These are phyloP conservation scores for Borostomias antarcticus DNA, from an alignment of 2,797 vertebrate species.

Conservation along the genomic window DNA sequence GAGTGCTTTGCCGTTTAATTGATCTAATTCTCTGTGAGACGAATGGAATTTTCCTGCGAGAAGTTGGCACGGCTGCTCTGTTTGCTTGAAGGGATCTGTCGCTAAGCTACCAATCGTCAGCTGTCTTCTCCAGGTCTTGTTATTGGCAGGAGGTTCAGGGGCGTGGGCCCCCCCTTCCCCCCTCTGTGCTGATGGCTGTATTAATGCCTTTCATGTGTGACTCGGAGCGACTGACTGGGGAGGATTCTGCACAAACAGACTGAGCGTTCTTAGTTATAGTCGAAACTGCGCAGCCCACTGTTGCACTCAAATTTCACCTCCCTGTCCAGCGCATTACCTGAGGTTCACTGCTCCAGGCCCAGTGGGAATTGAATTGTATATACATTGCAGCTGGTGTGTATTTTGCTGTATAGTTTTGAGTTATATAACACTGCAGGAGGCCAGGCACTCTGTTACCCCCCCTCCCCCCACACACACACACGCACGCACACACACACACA, in stretches of 20 bases:
- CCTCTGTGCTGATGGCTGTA: conserved; percentile 59
- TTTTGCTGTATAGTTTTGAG: conserved; percentile 2
- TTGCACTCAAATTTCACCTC: conserved; percentile 50
- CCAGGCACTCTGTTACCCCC: background rate
- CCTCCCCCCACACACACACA: background rate
- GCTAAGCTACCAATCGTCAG: conserved; percentile 63
- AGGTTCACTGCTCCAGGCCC: conserved; percentile 29
- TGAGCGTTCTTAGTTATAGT: conserved; percentile 65
- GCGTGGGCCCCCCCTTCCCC: conserved; percentile 46
- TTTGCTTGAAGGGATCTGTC: conserved; percentile 65
- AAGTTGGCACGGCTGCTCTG: conserved; percentile 47
- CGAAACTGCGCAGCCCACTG: conserved; percentile 52
- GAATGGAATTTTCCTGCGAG: conserved; percentile 53
- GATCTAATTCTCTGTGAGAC: conserved; percentile 58
- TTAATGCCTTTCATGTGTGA: conserved; percentile 70
- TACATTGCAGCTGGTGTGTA: background rate
- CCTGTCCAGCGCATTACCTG: conserved; percentile 52
- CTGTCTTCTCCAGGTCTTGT: conserved; percentile 57
- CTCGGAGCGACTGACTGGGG: conserved; percentile 50
- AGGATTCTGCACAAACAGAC: conserved; percentile 59
- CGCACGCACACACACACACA: background rate
- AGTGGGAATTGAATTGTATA: conserved; percentile 18
- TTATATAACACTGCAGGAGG: background rate
- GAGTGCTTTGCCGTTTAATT: conserved; percentile 46
- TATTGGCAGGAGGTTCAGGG: conserved; percentile 70